Conservation (phyloP, 1,140 invertebrate species). For the Samia ricini region DNA sequence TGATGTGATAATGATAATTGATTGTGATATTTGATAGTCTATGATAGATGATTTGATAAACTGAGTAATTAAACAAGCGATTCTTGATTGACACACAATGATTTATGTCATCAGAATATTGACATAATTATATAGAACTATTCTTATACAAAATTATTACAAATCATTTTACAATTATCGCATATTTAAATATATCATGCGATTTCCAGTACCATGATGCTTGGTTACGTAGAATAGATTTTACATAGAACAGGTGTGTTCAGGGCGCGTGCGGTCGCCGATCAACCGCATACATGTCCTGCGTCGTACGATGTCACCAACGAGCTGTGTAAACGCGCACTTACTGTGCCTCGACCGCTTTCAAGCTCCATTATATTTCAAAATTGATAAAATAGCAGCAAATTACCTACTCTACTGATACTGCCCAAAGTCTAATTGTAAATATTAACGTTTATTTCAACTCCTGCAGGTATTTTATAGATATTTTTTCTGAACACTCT, state of each 20-base stretch:
- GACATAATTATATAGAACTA: no score
- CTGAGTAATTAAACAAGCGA: no score
- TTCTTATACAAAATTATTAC: no score
- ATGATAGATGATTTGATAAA: no score
- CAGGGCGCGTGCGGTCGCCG: constrained; percentile 21
- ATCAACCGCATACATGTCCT: constrained; percentile 29
- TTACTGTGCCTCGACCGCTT: constrained; percentile 23
- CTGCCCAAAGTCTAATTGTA: no score
- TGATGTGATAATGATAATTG: no score
- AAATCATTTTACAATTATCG: no score
- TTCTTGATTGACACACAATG: no score
- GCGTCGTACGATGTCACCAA: constrained; percentile 17
- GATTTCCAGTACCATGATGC: constrained; percentile 5
- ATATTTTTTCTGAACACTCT: background rate
- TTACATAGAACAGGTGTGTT: constrained; percentile 7
- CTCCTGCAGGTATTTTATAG: background rate
- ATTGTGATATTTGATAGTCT: no score
- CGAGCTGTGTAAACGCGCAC: constrained; percentile 17
- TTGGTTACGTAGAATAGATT: background rate
- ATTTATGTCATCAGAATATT: no score
- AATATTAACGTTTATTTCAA: background rate
- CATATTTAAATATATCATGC: no score
- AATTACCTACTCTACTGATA: no score
- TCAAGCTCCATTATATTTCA: constrained; percentile 13
- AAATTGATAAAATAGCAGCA: constrained; percentile 2